Evolutionary conservation across 2,113 vertebrate genomes (phyloP), one percentile per base, ranked within the genome.

Genomic region (Climacteris rufus): DNA sequence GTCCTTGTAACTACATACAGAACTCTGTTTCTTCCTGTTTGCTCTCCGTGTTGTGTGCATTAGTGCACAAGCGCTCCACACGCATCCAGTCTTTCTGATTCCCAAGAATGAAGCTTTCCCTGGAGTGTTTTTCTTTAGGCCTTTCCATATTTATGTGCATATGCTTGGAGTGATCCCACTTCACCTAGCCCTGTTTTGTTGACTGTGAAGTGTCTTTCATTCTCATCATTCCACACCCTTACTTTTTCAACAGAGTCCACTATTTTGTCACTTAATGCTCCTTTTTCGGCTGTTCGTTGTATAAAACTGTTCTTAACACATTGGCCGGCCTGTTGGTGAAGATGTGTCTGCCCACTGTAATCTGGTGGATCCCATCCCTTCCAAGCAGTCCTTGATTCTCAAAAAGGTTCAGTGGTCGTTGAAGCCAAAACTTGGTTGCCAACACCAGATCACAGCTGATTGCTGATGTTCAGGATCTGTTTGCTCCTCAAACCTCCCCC

Each of bases 201-300:
- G 31, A 18, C 11, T 61, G 0, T 18, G 28, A 61, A 17, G 5
- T 65, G 23, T 57, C 21, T 68, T 12, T 25, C 39, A 7, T 61
- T 74, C 19, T 5, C 5, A 3, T 47, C 0, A 2, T 50, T 44
- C 33, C 24, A 47, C 21, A 33, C 2, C 8, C 8, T 33, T 74
- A 39, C 7, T 61, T 74, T 68, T 37, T 65, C 15, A 35, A 4
- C 4, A 17, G 39, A 40, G 22, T 63, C 39, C 6, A 6, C 17
- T 54, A 4, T 15, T 80, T 83, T 69, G 49, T 69, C 17, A 7
- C 19, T 47, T 64, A 9, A 16, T 64, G 5, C 56, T 71, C 1
- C 1, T 27, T 74, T 33, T 57, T 77, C 13, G 65, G 1, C 56
- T 84, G 6, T 72, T 81, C 12, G 24, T 70, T 49, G 11, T 49